Conservation (phyloP, 2,888 invertebrate genomes). For the Pachydiplax longipennis region DNA sequence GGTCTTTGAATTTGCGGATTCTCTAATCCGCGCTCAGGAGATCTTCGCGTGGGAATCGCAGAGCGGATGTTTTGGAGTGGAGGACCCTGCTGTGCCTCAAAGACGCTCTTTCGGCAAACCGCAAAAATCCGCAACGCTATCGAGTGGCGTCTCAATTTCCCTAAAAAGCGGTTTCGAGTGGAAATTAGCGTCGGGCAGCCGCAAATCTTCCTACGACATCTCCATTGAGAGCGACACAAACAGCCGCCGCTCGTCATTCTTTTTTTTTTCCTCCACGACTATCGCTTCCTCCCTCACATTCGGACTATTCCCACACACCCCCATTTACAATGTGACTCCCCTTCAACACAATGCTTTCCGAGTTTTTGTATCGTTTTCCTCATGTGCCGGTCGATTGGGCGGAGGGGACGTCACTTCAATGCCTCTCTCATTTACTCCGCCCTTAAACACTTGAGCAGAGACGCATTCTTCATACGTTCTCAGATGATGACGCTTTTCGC, state of each 20-base stretch:
- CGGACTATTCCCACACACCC: background rate
- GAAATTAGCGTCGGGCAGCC: background rate
- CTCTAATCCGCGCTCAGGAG: background rate
- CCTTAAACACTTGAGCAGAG: too few relatives aligned
- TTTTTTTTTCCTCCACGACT: background rate
- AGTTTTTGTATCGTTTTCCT: background rate
- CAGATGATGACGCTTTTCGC: too few relatives aligned
- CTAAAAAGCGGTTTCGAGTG: background rate
- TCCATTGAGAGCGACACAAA: background rate
- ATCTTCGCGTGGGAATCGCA: background rate
- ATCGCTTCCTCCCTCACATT: background rate
- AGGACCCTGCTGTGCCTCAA: background rate
- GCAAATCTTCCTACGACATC: background rate
- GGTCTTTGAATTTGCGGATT: background rate
- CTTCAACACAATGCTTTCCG: background rate
- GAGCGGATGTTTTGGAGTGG: background rate
- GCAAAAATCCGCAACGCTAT: slow-evolving; percentile 5
- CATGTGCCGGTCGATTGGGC: background rate
- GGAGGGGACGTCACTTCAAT: background rate
- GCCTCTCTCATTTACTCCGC: too few relatives aligned
- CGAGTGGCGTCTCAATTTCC: background rate
- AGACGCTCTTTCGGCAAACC: background rate
- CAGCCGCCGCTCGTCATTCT: background rate
- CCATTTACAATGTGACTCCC: too few relatives aligned
- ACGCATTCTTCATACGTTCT: too few relatives aligned